A percentile compares a stretch with the other conserved stretches of the same genome.
These are phyloP conservation scores for Nanorana parkeri DNA, from an alignment of 2,113 vertebrate genomes.

Conservation along the genomic window DNA sequence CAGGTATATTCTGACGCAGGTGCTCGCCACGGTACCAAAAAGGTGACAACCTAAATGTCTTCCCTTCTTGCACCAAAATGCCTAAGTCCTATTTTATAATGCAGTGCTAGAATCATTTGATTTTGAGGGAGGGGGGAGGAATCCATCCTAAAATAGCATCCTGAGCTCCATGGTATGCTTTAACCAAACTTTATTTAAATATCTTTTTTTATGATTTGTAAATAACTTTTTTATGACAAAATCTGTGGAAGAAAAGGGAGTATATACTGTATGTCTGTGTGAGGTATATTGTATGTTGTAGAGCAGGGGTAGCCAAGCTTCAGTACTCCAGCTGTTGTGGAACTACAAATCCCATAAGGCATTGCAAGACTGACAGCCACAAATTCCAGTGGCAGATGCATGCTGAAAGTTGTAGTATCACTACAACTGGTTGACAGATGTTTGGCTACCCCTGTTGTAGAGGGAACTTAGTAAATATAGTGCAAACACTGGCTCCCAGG, in stretches of 20 bases:
- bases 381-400: no score
- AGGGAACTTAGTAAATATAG: no score
- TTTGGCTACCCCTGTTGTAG: no score
- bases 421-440: no score
- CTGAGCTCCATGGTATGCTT: conserved; percentile 11
- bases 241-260: conserved; percentile 2
- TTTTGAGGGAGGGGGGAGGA: not conserved
- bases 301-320: no score
- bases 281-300: no score
- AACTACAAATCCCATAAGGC: no score
- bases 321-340: no score
- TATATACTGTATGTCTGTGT: not conserved
- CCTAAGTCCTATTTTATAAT: not conserved
- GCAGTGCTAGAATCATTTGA: not conserved
- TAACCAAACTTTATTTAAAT: conserved; percentile 50
- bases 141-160: not conserved
- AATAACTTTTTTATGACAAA: conserved; percentile 23
- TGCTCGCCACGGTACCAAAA: conserved; percentile 28
- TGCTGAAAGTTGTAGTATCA: no score
- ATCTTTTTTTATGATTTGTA: conserved; percentile 38
- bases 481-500: no score
- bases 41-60: not conserved
- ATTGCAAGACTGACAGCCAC: no score
- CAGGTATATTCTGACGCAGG: conserved; percentile 5
- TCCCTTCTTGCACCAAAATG: not conserved